A percentile compares a stretch with the other conserved stretches of the same genome.
Evolutionary conservation across 2,888 invertebrate species (phyloP).

Genomic region (Rotaria socialis): DNA sequence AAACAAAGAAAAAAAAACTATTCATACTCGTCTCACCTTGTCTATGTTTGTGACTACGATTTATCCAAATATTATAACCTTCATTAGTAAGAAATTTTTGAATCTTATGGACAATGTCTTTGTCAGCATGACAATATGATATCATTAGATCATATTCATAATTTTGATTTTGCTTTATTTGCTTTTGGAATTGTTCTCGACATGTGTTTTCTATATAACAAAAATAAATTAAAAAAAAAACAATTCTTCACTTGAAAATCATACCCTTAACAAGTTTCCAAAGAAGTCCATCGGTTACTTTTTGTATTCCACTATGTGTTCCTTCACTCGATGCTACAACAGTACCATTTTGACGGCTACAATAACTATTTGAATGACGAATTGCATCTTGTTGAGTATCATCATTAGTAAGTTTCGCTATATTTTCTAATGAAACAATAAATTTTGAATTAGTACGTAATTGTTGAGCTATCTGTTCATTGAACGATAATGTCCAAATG

Average conservation of each 20-base stretch:
- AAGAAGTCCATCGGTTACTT: background rate
- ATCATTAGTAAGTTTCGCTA: background rate
- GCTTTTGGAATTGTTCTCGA: background rate
- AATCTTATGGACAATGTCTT: background rate
- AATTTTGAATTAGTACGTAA: background rate
- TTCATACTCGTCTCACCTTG: background rate
- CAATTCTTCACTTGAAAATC: background rate
- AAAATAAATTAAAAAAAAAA: background rate
- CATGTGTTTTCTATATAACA: background rate
- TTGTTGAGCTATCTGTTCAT: background rate
- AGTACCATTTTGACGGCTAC: background rate
- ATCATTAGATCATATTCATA: background rate
- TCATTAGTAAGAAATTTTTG: background rate
- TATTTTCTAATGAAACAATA: background rate
- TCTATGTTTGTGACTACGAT: background rate
- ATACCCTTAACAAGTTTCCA: background rate
- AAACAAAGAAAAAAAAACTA: too few species aligned
- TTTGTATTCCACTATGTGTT: background rate
- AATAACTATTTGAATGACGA: background rate
- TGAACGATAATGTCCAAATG: background rate
- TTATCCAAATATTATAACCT: background rate
- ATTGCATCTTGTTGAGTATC: background rate
- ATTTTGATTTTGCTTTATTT: background rate
- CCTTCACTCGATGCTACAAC: background rate
- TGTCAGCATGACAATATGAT: background rate